phyloP scores from a whole-genome alignment of 2,888 invertebrate species.

The Megalurothrips usitatus region DNA sequence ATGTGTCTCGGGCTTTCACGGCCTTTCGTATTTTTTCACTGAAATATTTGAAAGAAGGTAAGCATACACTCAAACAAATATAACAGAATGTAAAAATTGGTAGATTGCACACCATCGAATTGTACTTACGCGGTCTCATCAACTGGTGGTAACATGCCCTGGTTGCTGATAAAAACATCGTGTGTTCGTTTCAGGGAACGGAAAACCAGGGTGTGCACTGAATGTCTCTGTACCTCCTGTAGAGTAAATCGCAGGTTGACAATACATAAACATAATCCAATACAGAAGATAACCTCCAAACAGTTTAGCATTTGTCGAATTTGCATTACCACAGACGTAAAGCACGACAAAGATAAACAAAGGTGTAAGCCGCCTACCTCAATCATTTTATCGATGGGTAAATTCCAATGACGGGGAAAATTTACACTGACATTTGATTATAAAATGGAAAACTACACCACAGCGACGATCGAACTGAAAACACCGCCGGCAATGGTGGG shows the following conservation, averaged over 20 bases:
- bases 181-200: slow-evolving; percentile 94
- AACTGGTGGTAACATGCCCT: slow-evolving; percentile 74
- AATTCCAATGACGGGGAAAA: background rate
- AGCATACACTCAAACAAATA: background rate
- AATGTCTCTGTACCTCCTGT: slow-evolving; percentile 89
- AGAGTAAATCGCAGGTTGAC: slow-evolving; percentile 30
- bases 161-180: slow-evolving; percentile 93
- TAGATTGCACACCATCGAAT: background rate
- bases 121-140: slow-evolving; percentile 76
- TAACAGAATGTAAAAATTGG: background rate
- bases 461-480: too few relatives aligned
- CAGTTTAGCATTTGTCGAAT: too few relatives aligned
- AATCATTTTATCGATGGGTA: background rate
- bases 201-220: slow-evolving; percentile 94
- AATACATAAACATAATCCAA: too few relatives aligned
- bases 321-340: too few relatives aligned
- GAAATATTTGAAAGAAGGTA: slow-evolving; percentile 30
- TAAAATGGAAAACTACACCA: too few relatives aligned
- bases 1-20: slow-evolving; percentile 79
- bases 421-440: background rate
- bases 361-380: background rate
- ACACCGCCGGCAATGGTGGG: background rate
- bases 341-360: too few relatives aligned
- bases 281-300: too few relatives aligned
- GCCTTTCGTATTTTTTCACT: slow-evolving; percentile 69